Percentiles rank a stretch among this genome's conserved stretches.
Evolutionary conservation across 1,140 invertebrate species (phyloP).

Genomic region (Amphibalanus amphitrite): DNA sequence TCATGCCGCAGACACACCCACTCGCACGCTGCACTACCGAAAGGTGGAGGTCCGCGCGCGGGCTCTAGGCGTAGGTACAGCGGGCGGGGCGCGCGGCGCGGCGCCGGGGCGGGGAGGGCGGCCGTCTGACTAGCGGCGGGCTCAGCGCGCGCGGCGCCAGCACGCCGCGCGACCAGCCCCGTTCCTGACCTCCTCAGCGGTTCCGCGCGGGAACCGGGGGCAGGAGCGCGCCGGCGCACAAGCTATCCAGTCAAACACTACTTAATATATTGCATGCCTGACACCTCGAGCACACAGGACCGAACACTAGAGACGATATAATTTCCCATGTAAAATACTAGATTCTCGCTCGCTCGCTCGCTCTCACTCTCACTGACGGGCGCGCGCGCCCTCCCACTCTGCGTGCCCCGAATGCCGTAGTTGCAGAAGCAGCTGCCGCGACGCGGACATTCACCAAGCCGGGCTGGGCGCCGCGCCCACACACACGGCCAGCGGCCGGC

Average conservation of each 20-base stretch:
- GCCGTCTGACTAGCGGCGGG: background rate
- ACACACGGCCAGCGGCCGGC: no score
- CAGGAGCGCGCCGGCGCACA: background rate
- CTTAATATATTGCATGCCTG: background rate
- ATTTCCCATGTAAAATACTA: constrained; percentile 2
- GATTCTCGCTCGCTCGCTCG: background rate
- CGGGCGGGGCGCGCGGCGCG: constrained; percentile 1
- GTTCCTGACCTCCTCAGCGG: background rate
- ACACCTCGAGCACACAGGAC: background rate
- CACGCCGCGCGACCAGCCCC: background rate
- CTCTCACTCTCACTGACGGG: no score
- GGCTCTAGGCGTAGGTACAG: background rate
- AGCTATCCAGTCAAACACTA: background rate
- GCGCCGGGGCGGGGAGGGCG: background rate
- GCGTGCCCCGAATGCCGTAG: background rate
- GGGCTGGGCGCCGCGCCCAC: background rate
- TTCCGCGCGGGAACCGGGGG: background rate
- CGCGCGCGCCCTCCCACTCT: no score
- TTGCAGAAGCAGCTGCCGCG: background rate
- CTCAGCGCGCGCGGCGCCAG: no score
- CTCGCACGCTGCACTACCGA: background rate
- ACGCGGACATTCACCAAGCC: background rate
- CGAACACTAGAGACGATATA: background rate
- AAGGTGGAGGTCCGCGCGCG: background rate
- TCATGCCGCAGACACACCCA: background rate